Base-by-base conservation (phyloP, 2,797 vertebrate species). In the Clarias pachynema region DNA sequence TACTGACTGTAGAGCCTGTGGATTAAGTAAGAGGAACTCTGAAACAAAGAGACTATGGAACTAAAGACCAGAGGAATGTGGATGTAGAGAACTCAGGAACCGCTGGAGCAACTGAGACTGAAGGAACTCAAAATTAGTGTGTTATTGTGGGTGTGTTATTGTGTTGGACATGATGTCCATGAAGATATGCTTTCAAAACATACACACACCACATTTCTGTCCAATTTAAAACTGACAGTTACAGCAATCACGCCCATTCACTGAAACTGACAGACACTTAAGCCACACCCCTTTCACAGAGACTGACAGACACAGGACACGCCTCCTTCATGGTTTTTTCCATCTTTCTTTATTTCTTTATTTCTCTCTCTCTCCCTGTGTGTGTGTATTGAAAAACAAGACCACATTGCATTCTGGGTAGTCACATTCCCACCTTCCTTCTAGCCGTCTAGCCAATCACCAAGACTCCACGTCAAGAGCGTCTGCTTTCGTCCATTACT, bases 121-220 rank as follows among this genome's bases (percentile, higher is more conserved):
- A 26, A 65, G 10, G 12, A 29, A 16, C 63, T 66, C 26, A n/a
- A n/a, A n/a, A n/a, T n/a, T n/a, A n/a, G n/a, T n/a, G n/a, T n/a
- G n/a, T n/a, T n/a, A n/a, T n/a, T n/a, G 66, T 70, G 68, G 22
- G 5, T 7, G 5, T 44, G 31, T 40, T 69, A 79, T 69, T 87
- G 90, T 88, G 89, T 91, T 92, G 44, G 9, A 44, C 44, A 44
- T 44, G 40, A 44, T 44, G 40, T 44, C 93, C 93, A 94, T 94
- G 91, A 94, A 94, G 94, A 90, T 92, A 93, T 93, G 90, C 89
- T 86, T 87, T 89, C 88, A 92, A 89, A 90, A 63, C 77, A 40
- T 22, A 63, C 34, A 16, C 34, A 4, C 22, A 63, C 3, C 34
- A n/a, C 20, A 79, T 16, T 6, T n/a, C 5, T 6, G 16, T 53